Percentiles rank a stretch among this genome's conserved stretches.
phyloP scores from a whole-genome alignment of 2,888 invertebrate genomes.

The Meteorus cinctellus region DNA sequence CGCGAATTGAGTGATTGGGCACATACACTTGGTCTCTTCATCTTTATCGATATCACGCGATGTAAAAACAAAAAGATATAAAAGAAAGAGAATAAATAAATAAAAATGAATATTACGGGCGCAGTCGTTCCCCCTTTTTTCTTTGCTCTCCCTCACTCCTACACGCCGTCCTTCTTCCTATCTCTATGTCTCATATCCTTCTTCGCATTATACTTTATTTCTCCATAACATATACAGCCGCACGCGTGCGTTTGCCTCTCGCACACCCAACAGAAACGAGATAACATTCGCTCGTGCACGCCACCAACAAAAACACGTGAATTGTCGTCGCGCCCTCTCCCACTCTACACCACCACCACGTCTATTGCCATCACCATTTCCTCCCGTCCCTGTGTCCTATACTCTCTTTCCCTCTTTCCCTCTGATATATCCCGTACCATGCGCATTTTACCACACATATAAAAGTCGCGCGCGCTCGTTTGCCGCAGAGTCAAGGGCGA shows the following conservation, averaged over 20 bases:
- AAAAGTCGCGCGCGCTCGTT: conserved; percentile 21
- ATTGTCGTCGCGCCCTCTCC: conserved; percentile 23
- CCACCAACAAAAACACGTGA: conserved; percentile 29
- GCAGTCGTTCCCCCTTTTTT: conserved; percentile 33
- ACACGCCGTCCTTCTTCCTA: conserved; percentile 4
- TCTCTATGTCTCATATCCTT: neutral
- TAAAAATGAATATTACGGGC: neutral
- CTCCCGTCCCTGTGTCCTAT: neutral
- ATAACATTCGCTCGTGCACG: conserved; percentile 34
- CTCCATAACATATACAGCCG: neutral
- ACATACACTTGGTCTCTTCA: neutral
- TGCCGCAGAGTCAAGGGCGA: conserved; percentile 44
- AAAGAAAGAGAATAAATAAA: neutral
- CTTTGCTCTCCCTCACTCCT: neutral
- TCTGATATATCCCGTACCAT: neutral
- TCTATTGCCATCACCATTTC: neutral
- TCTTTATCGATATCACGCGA: conserved; percentile 31
- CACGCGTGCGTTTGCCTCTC: conserved; percentile 35
- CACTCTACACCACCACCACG: neutral
- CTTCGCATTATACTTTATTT: conserved; percentile 10
- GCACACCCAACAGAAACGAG: conserved; percentile 2
- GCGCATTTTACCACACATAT: conserved; percentile 27
- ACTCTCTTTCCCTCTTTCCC: neutral
- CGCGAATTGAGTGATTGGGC: conserved; percentile 23
- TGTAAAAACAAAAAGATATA: conserved; percentile 14